Conservation (phyloP, 2,888 invertebrate genomes). For the Ceratothoa steindachneri region DNA sequence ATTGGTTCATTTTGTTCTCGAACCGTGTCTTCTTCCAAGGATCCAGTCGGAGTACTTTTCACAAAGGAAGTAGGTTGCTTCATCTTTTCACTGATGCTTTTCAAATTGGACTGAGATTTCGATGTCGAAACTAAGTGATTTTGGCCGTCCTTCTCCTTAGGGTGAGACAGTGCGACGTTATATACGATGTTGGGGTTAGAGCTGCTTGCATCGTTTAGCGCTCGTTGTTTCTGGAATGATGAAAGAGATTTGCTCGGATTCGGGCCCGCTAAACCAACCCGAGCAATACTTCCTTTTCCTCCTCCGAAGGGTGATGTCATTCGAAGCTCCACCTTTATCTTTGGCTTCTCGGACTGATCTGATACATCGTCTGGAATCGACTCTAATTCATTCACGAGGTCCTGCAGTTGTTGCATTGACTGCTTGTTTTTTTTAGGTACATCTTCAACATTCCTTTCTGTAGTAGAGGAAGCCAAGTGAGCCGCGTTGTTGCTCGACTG, state of each 20-base stretch:
- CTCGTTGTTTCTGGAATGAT: not conserved
- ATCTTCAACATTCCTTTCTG: not conserved
- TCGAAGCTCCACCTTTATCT: not conserved
- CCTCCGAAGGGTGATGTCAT: not conserved
- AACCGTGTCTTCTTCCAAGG: not conserved
- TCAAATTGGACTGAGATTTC: not conserved
- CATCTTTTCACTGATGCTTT: not conserved
- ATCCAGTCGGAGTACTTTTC: no score
- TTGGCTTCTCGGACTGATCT: not conserved
- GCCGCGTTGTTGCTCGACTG: constrained; percentile 5
- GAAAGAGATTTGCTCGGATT: not conserved
- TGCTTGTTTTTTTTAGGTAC: not conserved
- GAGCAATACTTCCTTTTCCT: not conserved
- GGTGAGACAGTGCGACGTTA: not conserved
- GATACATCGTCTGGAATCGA: constrained; percentile 17
- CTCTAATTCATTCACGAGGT: constrained; percentile 41
- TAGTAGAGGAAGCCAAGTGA: constrained; percentile 17
- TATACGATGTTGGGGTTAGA: not conserved
- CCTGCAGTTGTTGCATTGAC: constrained; percentile 33
- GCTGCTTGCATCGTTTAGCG: not conserved
- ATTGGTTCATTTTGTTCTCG: not conserved
- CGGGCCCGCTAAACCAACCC: not conserved
- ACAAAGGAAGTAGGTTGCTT: no score
- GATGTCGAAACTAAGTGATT: not conserved
- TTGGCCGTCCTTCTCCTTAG: no score